Conservation (phyloP, 2,888 invertebrate species). For the Euphydryas editha region DNA sequence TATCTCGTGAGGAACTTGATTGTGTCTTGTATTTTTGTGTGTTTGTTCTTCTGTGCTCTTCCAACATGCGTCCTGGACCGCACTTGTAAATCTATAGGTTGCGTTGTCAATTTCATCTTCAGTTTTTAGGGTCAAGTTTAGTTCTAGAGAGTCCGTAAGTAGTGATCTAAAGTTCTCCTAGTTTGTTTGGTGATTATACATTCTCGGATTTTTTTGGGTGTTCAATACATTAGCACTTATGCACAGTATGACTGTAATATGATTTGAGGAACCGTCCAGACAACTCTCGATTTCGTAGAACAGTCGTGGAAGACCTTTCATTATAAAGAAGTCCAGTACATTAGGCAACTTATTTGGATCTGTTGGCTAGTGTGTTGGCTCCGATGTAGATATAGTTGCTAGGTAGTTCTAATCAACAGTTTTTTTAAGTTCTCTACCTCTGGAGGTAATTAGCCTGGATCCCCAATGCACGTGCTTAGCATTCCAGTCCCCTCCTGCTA, state of each 20-base stretch:
- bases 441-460: background rate
- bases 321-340: background rate
- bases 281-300: background rate
- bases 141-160: background rate
- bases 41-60: background rate
- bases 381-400: background rate
- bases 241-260: background rate
- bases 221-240: background rate
- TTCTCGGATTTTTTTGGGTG: background rate
- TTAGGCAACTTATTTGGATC: background rate
- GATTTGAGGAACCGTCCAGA: background rate
- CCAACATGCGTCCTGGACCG: background rate
- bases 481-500: background rate
- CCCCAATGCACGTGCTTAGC: background rate
- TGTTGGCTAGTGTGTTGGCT: background rate
- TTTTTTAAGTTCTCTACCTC: background rate
- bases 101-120: conserved; percentile 4
- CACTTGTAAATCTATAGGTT: background rate
- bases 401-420: background rate
- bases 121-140: background rate
- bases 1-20: conserved; percentile 4
- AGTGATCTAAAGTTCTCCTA: background rate
- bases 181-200: background rate
- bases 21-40: background rate
- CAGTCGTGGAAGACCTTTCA: background rate